phyloP scores from a whole-genome alignment of 2,797 vertebrate species.

The Diglossa cyanea region DNA sequence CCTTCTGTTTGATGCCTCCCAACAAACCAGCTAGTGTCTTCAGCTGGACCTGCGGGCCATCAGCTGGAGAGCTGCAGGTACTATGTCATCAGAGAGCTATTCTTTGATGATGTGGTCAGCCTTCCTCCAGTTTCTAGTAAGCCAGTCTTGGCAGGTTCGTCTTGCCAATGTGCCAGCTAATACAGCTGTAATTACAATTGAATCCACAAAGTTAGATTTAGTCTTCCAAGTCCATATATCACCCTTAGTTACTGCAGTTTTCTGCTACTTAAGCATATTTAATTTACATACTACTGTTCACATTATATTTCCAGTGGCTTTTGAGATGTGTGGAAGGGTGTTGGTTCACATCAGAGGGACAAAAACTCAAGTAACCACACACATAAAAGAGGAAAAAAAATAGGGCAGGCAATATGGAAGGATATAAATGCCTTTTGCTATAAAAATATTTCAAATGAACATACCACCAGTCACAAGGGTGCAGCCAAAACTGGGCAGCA shows the following conservation, averaged over 20 bases:
- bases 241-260: slow-evolving; percentile 55
- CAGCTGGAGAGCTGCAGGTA: slow-evolving; percentile 33
- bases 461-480: background rate
- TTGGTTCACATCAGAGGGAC: background rate
- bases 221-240: slow-evolving; percentile 60
- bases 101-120: slow-evolving; percentile 51
- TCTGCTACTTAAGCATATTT: slow-evolving; percentile 65
- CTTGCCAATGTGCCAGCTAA: slow-evolving; percentile 44
- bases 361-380: background rate
- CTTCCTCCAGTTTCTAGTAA: slow-evolving; percentile 48
- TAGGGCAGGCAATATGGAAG: background rate
- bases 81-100: slow-evolving; percentile 51
- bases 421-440: background rate
- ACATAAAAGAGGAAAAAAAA: background rate
- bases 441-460: background rate
- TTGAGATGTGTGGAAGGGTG: background rate
- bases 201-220: slow-evolving; percentile 66
- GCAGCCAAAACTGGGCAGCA: background rate
- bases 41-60: background rate
- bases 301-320: slow-evolving; percentile 44
- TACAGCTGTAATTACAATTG: slow-evolving; percentile 73
- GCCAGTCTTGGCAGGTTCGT: slow-evolving; percentile 51
- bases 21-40: background rate
- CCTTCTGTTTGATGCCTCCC: background rate
- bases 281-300: slow-evolving; percentile 66